Evolutionary conservation across 2,113 vertebrate species (phyloP).

Genomic region (Tringa solitaria): DNA sequence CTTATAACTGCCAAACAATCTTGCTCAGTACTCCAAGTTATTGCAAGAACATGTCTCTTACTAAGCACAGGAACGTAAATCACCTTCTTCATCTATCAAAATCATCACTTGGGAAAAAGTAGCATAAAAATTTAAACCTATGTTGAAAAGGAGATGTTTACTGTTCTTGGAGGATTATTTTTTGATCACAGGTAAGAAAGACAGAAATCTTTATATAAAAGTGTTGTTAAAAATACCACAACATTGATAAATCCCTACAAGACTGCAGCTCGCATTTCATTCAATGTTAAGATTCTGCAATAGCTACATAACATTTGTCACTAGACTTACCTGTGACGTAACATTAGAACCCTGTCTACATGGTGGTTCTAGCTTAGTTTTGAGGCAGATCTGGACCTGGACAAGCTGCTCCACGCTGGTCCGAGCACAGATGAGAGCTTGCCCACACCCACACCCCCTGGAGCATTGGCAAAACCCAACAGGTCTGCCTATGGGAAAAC

Average conservation of each 20-base stretch:
- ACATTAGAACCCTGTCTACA: neutral
- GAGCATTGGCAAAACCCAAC: neutral
- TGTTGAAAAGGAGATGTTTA: neutral
- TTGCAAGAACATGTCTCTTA: neutral
- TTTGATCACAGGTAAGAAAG: neutral
- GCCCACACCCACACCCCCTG: neutral
- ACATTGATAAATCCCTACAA: neutral
- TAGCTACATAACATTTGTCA: neutral
- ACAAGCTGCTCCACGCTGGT: neutral
- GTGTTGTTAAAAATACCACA: neutral
- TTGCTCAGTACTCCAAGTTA: neutral
- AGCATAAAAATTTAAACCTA: neutral
- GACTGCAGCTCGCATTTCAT: neutral
- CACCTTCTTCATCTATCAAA: neutral
- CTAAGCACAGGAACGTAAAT: neutral
- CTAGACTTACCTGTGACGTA: neutral
- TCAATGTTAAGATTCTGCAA: neutral
- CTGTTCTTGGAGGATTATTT: neutral
- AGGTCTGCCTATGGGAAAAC: neutral
- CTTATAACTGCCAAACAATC: neutral
- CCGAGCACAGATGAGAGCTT: neutral
- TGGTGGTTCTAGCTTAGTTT: neutral
- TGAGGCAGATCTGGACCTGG: neutral
- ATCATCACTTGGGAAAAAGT: neutral
- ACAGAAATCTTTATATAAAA: neutral